phyloP scores from a whole-genome alignment of 2,888 invertebrate species.

The Hoplodrina ambigua region DNA sequence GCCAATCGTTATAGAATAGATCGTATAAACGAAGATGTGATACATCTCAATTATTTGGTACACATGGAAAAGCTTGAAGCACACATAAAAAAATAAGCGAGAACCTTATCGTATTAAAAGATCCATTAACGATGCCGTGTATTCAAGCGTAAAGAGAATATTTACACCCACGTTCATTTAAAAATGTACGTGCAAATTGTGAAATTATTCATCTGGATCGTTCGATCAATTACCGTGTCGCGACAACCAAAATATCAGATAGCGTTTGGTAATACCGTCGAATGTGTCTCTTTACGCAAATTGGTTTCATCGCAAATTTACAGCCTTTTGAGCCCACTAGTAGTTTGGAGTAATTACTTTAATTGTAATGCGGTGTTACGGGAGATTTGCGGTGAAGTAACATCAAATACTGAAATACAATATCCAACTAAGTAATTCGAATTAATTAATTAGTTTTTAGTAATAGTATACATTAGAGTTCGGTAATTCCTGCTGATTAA shows the following conservation, averaged over 20 bases:
- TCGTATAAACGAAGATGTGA: no score
- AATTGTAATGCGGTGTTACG: slow-evolving; percentile 17
- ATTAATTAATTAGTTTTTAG: no score
- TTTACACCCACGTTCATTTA: slow-evolving; percentile 13
- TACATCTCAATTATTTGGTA: not conserved
- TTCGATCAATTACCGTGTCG: slow-evolving; percentile 27
- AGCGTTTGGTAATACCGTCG: slow-evolving; percentile 5
- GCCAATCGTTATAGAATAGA: no score
- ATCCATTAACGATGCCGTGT: not conserved
- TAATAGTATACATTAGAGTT: no score
- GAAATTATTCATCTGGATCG: slow-evolving; percentile 31
- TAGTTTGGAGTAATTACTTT: slow-evolving; percentile 43
- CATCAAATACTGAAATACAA: not conserved
- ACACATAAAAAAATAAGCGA: not conserved
- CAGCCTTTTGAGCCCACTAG: not conserved
- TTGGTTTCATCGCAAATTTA: slow-evolving; percentile 24
- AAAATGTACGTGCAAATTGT: slow-evolving; percentile 9
- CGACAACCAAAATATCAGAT: slow-evolving; percentile 2
- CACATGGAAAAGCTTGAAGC: not conserved
- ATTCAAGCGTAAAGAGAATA: not conserved
- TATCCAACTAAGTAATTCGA: not conserved
- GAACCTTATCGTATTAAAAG: not conserved
- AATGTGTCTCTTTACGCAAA: slow-evolving; percentile 33
- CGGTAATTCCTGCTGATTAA: no score
- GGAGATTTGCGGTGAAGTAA: not conserved